Base-by-base conservation (phyloP, 1,140 invertebrate genomes). In the Diploscapter pachys region DNA sequence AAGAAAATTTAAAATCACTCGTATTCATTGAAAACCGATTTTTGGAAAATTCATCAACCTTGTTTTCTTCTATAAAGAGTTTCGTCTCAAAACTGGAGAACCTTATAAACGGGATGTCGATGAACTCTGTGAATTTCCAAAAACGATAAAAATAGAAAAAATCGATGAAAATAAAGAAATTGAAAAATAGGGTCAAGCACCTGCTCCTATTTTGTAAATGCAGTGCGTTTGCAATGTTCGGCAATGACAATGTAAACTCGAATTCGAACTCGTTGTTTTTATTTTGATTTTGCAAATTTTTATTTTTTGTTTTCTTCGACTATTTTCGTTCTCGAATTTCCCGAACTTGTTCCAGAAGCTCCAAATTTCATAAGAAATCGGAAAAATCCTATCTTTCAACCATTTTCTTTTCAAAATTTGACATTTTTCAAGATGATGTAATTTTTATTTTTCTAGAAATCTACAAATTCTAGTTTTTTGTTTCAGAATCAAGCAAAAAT, bases 311-410 rank as follows among this genome's bases (percentile, higher is more conserved):
- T 8, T 4, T 48, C 54, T 49, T 52, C 63, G 62, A 63, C n/a
- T 8, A 63, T n/a, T 67, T 31, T 49, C 57, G 4, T 73, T 52
- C 50, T 72, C 63, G 31, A n/a, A 50, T 51, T 9, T 53, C 31
- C 55, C 3, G 13, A 73, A 73, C 6, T 49, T 50, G 13, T 73
- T 64, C 61, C 67, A 68, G 52, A 52, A 70, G 49, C 50, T 64
- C 53, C 13, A 31, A 31, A 31, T 31, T 31, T 31, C 31, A 31
- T 31, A 31, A 31, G 31, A 31, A 31, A 31, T 31, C 31, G 31
- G 31, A 31, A 31, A 31, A 31, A 31, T 31, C 31, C 31, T 31
- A 31, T 31, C 31, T 31, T 31, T 31, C 31, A 31, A 31, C 31
- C 31, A 31, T 31, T 31, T 31, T 31, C 31, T 31, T 31, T 31